Percentiles rank a stretch among this genome's conserved stretches.
These are phyloP conservation scores for Condylostylus longicornis DNA, from an alignment of 1,140 invertebrate genomes.

Conservation along the genomic window DNA sequence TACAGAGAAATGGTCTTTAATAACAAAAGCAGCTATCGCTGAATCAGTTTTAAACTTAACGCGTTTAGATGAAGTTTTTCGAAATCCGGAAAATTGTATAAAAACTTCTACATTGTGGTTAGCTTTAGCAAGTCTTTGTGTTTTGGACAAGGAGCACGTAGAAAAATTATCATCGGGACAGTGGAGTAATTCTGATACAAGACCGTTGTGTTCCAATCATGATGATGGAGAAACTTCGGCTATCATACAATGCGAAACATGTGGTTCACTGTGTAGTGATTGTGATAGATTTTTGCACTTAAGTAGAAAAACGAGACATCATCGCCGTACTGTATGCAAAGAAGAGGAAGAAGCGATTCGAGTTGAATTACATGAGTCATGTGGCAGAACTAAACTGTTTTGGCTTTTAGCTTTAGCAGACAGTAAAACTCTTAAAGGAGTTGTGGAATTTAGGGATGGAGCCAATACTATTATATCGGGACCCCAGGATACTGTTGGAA, in stretches of 20 bases:
- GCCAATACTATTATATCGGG: slow-evolving; percentile 31
- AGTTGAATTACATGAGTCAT: slow-evolving; percentile 90
- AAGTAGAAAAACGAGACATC: slow-evolving; percentile 68
- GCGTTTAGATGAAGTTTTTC: slow-evolving; percentile 55
- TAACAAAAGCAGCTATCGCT: slow-evolving; percentile 82
- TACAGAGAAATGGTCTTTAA: slow-evolving; percentile 68
- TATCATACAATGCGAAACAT: slow-evolving; percentile 80
- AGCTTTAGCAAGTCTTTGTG: slow-evolving; percentile 81
- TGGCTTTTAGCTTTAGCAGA: slow-evolving; percentile 88
- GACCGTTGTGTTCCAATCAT: slow-evolving; percentile 78
- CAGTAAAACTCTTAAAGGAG: slow-evolving; percentile 77
- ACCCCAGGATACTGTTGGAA: slow-evolving; percentile 43
- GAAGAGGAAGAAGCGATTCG: slow-evolving; percentile 88
- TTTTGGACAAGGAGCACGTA: slow-evolving; percentile 80
- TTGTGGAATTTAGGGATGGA: slow-evolving; percentile 85
- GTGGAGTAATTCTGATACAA: slow-evolving; percentile 37
- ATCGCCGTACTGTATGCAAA: slow-evolving; percentile 86
- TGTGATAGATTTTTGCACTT: slow-evolving; percentile 92
- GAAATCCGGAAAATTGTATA: slow-evolving; percentile 60
- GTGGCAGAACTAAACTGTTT: slow-evolving; percentile 86
- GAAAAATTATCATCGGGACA: slow-evolving; percentile 63
- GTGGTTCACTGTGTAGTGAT: slow-evolving; percentile 86
- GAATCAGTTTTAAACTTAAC: slow-evolving; percentile 79
- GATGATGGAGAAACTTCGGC: slow-evolving; percentile 91
- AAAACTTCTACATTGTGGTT: slow-evolving; percentile 78